These are phyloP conservation scores for Chloroclysta siterata DNA, from an alignment of 2,888 invertebrate genomes.

Conservation along the genomic window DNA sequence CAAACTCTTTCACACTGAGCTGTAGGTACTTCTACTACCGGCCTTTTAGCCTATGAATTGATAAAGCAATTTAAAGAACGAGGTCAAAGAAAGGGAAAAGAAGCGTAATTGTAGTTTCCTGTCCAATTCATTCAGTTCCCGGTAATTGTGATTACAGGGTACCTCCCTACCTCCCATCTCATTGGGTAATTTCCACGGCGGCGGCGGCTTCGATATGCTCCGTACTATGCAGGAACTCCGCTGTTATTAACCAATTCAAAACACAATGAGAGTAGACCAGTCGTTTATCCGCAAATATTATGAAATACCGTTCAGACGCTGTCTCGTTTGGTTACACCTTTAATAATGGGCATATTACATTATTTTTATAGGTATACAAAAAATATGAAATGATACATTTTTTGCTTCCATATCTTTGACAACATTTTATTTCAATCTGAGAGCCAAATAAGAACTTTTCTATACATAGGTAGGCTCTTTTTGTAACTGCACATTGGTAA, in stretches of 20 bases:
- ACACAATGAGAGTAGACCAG: conserved; percentile 59
- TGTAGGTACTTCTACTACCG: no score
- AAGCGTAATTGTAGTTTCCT: conserved; percentile 53
- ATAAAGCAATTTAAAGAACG: background rate
- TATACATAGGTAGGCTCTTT: no score
- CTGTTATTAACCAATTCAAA: conserved; percentile 77
- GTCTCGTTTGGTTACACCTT: background rate
- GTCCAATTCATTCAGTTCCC: conserved; percentile 64
- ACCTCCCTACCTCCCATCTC: conserved; percentile 51
- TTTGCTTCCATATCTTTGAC: no score
- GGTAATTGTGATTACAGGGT: conserved; percentile 67
- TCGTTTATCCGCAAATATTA: conserved; percentile 46
- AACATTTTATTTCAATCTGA: no score
- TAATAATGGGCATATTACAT: no score
- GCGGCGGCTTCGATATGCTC: conserved; percentile 66
- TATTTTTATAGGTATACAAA: no score
- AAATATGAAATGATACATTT: no score
- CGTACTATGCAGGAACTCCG: conserved; percentile 69
- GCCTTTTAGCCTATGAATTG: background rate
- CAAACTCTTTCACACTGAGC: no score
- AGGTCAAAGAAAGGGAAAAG: conserved; percentile 17
- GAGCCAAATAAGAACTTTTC: no score
- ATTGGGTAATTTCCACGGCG: conserved; percentile 69
- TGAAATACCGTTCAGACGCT: conserved; percentile 34
- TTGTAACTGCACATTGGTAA: no score